Evolutionary conservation across 2,113 vertebrate genomes (phyloP).

Genomic region (Meles meles): DNA sequence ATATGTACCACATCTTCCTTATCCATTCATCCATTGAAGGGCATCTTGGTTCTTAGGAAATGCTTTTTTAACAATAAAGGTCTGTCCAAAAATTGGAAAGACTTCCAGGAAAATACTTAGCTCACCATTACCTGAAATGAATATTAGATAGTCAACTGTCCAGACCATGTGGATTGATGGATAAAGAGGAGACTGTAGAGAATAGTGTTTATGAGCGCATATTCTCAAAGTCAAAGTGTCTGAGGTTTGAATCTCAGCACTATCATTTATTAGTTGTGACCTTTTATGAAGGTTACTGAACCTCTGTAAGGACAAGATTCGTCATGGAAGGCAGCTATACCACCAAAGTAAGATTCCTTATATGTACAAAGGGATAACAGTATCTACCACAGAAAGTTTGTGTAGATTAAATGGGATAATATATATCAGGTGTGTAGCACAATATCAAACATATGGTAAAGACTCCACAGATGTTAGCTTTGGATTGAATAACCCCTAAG

Average conservation of each 20-base stretch:
- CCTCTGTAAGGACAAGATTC: neutral
- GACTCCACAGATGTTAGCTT: neutral
- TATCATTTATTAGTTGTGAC: neutral
- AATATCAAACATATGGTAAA: neutral
- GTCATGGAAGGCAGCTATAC: neutral
- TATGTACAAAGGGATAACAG: neutral
- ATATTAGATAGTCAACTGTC: neutral
- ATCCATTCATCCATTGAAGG: too few relatives aligned
- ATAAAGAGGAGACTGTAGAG: neutral
- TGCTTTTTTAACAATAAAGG: neutral
- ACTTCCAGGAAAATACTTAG: neutral
- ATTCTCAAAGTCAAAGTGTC: neutral
- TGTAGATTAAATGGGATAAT: neutral
- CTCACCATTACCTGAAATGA: neutral
- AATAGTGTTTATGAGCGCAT: neutral
- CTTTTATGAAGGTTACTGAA: neutral
- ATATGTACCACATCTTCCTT: too few relatives aligned
- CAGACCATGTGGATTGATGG: neutral
- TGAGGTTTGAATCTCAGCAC: neutral
- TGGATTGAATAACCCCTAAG: neutral
- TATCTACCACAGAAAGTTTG: neutral
- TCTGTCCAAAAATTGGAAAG: neutral
- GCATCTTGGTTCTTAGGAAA: too few relatives aligned
- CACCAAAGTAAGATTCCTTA: neutral
- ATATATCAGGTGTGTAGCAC: neutral